A percentile compares a stretch with the other conserved stretches of the same genome.
Evolutionary conservation across 2,113 vertebrate genomes (phyloP).

Genomic region (Orthonyx spaldingii): DNA sequence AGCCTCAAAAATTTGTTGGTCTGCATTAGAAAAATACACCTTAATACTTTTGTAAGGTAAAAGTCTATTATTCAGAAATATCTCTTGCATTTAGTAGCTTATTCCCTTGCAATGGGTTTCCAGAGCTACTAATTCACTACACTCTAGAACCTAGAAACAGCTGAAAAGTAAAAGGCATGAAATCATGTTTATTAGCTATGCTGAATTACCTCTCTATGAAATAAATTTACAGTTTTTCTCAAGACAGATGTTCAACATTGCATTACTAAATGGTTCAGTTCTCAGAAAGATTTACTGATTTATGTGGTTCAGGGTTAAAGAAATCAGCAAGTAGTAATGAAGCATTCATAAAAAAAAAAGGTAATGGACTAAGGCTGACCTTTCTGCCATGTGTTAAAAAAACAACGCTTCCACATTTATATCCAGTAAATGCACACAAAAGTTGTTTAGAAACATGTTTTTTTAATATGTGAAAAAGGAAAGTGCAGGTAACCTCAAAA

Average conservation of each 20-base stretch:
- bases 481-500: background rate
- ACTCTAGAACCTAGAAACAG: constrained; percentile 29
- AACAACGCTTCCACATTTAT: background rate
- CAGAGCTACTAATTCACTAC: constrained; percentile 9
- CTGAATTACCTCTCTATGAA: constrained; percentile 39
- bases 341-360: background rate
- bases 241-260: constrained; percentile 44
- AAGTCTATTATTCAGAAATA: background rate
- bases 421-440: background rate
- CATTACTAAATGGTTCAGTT: constrained; percentile 11
- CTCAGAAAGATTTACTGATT: constrained; percentile 33
- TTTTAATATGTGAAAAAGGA: background rate
- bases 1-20: background rate
- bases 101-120: background rate
- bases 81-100: background rate
- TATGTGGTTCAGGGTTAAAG: constrained; percentile 21
- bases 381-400: background rate
- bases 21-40: background rate
- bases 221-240: constrained; percentile 46
- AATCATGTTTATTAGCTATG: constrained; percentile 46
- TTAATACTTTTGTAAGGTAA: background rate
- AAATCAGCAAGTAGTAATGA: constrained; percentile 34
- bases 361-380: background rate
- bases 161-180: constrained; percentile 30
- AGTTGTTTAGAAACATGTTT: background rate